A percentile compares a stretch with the other conserved stretches of the same genome.
These are phyloP conservation scores for Unio pictorum DNA, from an alignment of 2,888 invertebrate species.

Conservation along the genomic window DNA sequence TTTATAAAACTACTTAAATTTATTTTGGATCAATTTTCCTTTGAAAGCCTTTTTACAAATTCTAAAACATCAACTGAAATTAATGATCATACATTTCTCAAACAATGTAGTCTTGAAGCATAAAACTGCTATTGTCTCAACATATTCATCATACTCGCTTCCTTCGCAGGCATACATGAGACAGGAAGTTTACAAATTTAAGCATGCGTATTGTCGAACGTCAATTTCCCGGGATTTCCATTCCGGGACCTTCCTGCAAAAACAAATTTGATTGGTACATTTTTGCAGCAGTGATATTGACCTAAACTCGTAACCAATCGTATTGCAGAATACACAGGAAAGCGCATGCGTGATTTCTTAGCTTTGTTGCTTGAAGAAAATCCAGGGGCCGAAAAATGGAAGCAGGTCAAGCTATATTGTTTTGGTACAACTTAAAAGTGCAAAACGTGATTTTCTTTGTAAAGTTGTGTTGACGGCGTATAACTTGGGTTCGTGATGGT, in stretches of 20 bases:
- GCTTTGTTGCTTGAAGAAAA: slow-evolving; percentile 41
- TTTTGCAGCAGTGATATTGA: slow-evolving; percentile 27
- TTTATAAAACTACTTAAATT: too few species aligned
- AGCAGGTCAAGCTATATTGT: slow-evolving; percentile 35
- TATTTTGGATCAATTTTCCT: too few species aligned
- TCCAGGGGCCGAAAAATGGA: slow-evolving; percentile 46
- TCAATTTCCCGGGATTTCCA: slow-evolving; percentile 30
- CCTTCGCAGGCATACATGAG: background rate
- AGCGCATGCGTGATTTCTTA: slow-evolving; percentile 43
- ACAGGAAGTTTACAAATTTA: slow-evolving; percentile 42
- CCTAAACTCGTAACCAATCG: slow-evolving; percentile 40
- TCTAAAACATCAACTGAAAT: too few species aligned
- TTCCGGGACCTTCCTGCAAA: slow-evolving; percentile 12
- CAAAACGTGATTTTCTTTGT: too few species aligned
- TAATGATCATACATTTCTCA: too few species aligned
- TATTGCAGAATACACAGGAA: slow-evolving; percentile 20
- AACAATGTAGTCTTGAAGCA: too few species aligned
- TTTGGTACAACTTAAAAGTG: slow-evolving; percentile 22
- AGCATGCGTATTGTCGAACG: slow-evolving; percentile 31
- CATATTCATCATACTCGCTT: background rate
- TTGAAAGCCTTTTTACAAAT: too few species aligned
- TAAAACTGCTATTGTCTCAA: too few species aligned
- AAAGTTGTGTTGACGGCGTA: too few species aligned
- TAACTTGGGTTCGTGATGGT: too few species aligned
- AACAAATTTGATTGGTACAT: slow-evolving; percentile 33